Conservation (phyloP, 2,113 vertebrate genomes). For the Cyanistes caeruleus region DNA sequence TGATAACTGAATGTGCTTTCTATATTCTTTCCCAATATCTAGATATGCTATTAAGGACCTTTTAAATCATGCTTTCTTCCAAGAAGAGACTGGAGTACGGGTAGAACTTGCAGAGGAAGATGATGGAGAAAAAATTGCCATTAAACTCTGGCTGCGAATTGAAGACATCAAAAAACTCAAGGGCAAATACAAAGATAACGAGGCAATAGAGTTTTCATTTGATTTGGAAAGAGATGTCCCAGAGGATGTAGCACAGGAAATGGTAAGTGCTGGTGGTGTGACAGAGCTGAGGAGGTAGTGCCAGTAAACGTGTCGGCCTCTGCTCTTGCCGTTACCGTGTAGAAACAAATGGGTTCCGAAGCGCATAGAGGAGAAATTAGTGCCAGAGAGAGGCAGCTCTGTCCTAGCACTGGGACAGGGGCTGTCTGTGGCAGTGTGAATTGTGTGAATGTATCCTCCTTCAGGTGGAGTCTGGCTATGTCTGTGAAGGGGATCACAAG, state of each 20-base stretch:
- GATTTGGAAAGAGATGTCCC: conserved; percentile 94
- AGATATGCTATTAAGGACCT: conserved; percentile 98
- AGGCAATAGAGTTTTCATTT: conserved; percentile 98
- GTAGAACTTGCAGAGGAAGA: conserved; percentile 98
- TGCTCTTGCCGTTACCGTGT: background rate
- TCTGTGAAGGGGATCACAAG: conserved; percentile 98
- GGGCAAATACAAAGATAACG: conserved; percentile 99
- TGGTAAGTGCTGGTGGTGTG: conserved; percentile 80
- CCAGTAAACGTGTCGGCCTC: background rate
- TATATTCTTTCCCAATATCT: background rate
- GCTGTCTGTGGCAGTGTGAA: conserved; percentile 16
- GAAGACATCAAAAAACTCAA: conserved; percentile 98
- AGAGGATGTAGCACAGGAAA: conserved; percentile 98
- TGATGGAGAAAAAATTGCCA: conserved; percentile 96
- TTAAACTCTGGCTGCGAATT: conserved; percentile 97
- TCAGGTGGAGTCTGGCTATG: conserved; percentile 97
- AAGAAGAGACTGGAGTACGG: conserved; percentile 96
- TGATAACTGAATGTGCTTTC: background rate
- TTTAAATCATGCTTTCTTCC: conserved; percentile 98
- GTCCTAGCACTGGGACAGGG: background rate
- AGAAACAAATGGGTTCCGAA: background rate
- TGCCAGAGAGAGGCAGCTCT: background rate
- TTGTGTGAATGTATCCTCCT: conserved; percentile 30
- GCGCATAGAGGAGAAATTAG: background rate
- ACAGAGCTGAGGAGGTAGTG: background rate